Percentiles rank a stretch among this genome's conserved stretches.
Evolutionary conservation across 2,113 vertebrate species (phyloP).

Genomic region (Phylloscopus trochiloides): DNA sequence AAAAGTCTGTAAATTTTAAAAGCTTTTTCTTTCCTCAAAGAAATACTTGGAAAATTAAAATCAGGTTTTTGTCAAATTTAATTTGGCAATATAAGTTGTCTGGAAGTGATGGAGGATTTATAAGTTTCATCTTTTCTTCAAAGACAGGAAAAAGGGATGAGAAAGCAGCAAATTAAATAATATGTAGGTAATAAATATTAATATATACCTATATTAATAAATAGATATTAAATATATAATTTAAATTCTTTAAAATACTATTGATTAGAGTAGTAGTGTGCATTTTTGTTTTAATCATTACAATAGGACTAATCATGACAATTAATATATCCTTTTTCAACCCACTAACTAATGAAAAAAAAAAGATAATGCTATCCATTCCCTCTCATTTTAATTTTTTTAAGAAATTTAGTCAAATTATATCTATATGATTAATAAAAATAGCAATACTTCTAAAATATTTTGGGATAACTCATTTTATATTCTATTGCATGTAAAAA

Average conservation of each 20-base stretch:
- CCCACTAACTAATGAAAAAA: not conserved
- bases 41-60: not conserved
- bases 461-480: not conserved
- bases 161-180: not conserved
- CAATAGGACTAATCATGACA: not conserved
- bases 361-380: accelerated
- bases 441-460: not conserved
- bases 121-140: not conserved
- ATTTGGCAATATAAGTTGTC: not conserved
- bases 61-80: not conserved
- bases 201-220: not conserved
- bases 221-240: not conserved
- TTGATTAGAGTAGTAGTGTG: not conserved
- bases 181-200: not conserved
- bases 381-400: not conserved
- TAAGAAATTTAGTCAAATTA: not conserved
- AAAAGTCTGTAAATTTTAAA: not conserved
- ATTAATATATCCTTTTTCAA: not conserved
- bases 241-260: not conserved
- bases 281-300: not conserved
- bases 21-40: not conserved
- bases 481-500: not conserved
- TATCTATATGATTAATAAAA: not conserved
- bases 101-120: not conserved
- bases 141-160: not conserved